Conservation (phyloP, 2,888 invertebrate genomes). For the Drosophila anceps region DNA sequence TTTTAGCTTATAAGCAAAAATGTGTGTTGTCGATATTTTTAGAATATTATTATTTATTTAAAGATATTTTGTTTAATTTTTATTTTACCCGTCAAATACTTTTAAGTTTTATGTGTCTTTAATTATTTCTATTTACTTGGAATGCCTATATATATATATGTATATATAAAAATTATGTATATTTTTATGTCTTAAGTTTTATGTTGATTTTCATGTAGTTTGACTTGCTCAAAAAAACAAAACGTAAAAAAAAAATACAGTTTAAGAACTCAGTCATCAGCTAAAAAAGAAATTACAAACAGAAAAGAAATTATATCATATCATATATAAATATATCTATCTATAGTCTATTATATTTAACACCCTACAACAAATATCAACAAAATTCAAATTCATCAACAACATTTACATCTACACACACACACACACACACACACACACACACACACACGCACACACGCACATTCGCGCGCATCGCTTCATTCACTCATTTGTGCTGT, state of each 20-base stretch:
- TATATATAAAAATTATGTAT: slow-evolving; percentile 17
- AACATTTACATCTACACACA: slow-evolving; percentile 45
- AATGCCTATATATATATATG: slow-evolving; percentile 57
- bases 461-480: slow-evolving; percentile 41
- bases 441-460: slow-evolving; percentile 43
- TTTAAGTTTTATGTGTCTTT: slow-evolving; percentile 48
- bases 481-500: slow-evolving; percentile 56
- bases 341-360: slow-evolving; percentile 22
- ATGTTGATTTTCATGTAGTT: slow-evolving; percentile 57
- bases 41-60: not conserved
- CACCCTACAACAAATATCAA: slow-evolving; percentile 20
- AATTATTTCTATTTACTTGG: slow-evolving; percentile 32
- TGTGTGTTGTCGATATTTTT: slow-evolving; percentile 12
- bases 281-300: slow-evolving; percentile 8
- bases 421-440: slow-evolving; percentile 42
- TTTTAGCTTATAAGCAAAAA: slow-evolving; percentile 33
- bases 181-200: slow-evolving; percentile 44
- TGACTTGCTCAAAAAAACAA: slow-evolving; percentile 72
- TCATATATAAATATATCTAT: slow-evolving; percentile 9
- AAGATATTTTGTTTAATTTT: slow-evolving; percentile 17
- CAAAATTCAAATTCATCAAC: slow-evolving; percentile 47
- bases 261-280: slow-evolving; percentile 33
- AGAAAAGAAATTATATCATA: slow-evolving; percentile 23
- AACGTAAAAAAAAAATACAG: slow-evolving; percentile 14
- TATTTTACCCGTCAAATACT: slow-evolving; percentile 62